Evolutionary conservation across 2,797 vertebrate genomes (phyloP).

Genomic region (Merluccius polli): DNA sequence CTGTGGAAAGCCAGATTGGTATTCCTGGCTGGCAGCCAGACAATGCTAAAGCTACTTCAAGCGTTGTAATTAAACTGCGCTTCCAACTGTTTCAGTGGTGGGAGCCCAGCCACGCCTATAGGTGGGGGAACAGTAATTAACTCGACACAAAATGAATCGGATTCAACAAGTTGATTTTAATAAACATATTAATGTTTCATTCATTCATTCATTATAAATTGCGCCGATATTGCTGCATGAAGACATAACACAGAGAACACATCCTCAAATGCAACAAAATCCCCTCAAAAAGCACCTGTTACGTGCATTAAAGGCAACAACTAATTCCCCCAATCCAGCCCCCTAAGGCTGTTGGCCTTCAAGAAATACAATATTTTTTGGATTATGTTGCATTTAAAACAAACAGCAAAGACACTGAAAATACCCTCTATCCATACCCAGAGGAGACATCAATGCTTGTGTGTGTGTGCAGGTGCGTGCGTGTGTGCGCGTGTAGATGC

Average conservation of each 20-base stretch:
- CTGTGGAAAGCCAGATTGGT: too few relatives aligned
- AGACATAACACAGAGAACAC: not conserved
- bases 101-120: too few relatives aligned
- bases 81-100: not conserved
- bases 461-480: not conserved
- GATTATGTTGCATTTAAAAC: not conserved
- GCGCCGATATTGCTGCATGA: not conserved
- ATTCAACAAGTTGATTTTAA: not conserved
- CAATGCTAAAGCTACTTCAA: too few relatives aligned
- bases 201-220: not conserved
- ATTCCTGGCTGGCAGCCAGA: too few relatives aligned
- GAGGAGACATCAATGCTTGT: not conserved
- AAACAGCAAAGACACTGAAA: not conserved
- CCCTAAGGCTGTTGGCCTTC: not conserved
- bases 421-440: not conserved
- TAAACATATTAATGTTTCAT: not conserved
- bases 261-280: not conserved
- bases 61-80: not conserved
- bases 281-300: not conserved
- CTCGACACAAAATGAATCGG: too few relatives aligned
- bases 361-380: not conserved
- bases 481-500: not conserved
- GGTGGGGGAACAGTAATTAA: too few relatives aligned
- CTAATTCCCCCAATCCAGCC: not conserved
- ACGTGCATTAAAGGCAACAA: not conserved